Percentiles rank a stretch among this genome's conserved stretches.
Conservation (phyloP, 2,797 vertebrate genomes). For the Anniella stebbinsi region DNA sequence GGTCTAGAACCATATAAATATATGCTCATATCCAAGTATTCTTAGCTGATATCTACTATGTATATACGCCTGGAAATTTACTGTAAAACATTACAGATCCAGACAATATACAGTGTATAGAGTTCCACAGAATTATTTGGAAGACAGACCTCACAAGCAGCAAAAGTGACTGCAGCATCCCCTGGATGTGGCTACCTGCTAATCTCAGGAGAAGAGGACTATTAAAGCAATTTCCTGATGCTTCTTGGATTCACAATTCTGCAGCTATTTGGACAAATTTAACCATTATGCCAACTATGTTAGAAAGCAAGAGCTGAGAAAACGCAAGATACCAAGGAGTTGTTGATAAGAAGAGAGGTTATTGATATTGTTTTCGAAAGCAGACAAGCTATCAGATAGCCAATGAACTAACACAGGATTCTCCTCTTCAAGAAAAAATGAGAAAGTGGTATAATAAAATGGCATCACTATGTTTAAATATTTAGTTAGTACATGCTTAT, state of each 20-base stretch:
- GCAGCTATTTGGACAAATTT: background rate
- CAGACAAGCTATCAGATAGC: background rate
- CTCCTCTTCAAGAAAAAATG: background rate
- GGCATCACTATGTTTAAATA: background rate
- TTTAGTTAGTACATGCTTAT: background rate
- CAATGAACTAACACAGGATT: background rate
- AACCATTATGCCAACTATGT: background rate
- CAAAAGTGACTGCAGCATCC: background rate
- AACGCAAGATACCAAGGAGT: background rate
- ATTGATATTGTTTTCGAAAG: background rate
- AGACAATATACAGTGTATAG: background rate
- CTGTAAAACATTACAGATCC: background rate
- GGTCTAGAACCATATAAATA: background rate
- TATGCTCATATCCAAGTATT: background rate
- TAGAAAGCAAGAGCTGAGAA: background rate
- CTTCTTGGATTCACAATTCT: fast-evolving
- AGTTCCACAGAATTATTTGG: background rate
- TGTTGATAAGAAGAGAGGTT: background rate
- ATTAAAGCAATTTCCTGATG: background rate
- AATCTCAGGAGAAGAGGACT: fast-evolving
- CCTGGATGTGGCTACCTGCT: background rate
- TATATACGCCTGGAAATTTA: background rate
- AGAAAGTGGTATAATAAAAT: background rate
- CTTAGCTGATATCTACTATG: background rate
- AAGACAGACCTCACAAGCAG: background rate